Evolutionary conservation across 1,140 invertebrate genomes (phyloP).

Genomic region (Solenopsis fugax): DNA sequence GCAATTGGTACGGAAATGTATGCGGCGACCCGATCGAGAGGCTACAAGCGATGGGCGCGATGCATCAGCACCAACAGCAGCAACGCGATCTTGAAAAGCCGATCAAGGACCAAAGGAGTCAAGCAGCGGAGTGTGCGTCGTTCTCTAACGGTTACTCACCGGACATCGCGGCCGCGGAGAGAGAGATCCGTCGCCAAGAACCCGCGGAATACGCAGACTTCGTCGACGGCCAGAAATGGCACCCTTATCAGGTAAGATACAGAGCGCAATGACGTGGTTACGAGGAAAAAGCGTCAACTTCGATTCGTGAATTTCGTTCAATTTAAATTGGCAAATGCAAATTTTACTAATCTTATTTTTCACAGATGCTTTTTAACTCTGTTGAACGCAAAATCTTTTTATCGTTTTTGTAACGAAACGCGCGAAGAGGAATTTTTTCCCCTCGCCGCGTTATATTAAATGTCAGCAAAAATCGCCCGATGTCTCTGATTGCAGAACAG

Average conservation of each 20-base stretch:
- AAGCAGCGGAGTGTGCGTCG: slow-evolving; percentile 76
- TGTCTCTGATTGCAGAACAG: slow-evolving; percentile 78
- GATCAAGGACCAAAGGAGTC: slow-evolving; percentile 31
- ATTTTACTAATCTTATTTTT: neutral
- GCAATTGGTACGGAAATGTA: slow-evolving; percentile 71
- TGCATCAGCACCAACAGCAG: slow-evolving; percentile 77
- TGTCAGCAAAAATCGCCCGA: slow-evolving; percentile 15
- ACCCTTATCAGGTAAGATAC: slow-evolving; percentile 84
- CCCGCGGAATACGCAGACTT: slow-evolving; percentile 80
- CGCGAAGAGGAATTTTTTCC: neutral
- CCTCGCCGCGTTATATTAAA: neutral
- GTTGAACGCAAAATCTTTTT: neutral
- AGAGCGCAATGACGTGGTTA: neutral
- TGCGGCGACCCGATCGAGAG: slow-evolving; percentile 67
- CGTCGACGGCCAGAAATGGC: slow-evolving; percentile 84
- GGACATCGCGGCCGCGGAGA: slow-evolving; percentile 75
- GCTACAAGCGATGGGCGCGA: slow-evolving; percentile 81
- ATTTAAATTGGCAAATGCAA: neutral
- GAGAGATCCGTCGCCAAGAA: slow-evolving; percentile 68
- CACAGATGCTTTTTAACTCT: neutral
- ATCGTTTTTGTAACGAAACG: neutral
- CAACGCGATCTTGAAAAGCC: slow-evolving; percentile 82
- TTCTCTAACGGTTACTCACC: slow-evolving; percentile 74
- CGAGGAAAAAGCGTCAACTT: neutral
- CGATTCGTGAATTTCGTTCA: neutral